phyloP scores from a whole-genome alignment of 2,113 vertebrate genomes.

The Anoplopoma fimbria region DNA sequence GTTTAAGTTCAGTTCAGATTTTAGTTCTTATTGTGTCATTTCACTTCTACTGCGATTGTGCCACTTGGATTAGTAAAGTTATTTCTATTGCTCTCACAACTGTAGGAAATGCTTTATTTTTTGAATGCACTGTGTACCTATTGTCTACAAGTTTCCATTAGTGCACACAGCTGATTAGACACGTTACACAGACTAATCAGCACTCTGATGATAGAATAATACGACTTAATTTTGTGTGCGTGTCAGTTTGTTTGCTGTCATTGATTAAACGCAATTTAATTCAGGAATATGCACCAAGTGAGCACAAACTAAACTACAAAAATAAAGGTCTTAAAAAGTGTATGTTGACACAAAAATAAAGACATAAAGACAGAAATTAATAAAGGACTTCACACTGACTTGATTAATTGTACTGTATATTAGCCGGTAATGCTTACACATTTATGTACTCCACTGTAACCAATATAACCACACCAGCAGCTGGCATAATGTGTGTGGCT shows the following conservation, averaged over 20 bases:
- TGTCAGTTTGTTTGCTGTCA: background rate
- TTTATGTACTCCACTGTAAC: conserved; percentile 5
- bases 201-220: background rate
- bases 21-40: background rate
- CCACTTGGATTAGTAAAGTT: background rate
- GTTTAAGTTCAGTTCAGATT: background rate
- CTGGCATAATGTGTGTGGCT: conserved; percentile 12
- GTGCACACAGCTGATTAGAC: background rate
- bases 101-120: background rate
- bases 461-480: conserved; percentile 24
- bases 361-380: background rate
- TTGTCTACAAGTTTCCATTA: background rate
- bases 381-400: background rate
- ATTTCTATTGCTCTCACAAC: background rate
- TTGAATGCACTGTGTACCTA: background rate
- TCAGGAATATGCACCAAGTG: background rate
- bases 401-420: conserved; percentile 25
- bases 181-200: background rate
- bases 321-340: background rate
- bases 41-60: background rate
- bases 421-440: conserved; percentile 15
- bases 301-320: background rate
- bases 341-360: background rate
- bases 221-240: background rate
- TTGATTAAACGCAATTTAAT: background rate